Percentiles rank a stretch among this genome's conserved stretches.
Conservation (phyloP, 35 echinoderm and acorn worm genomes). For the Apostichopus japonicus region DNA sequence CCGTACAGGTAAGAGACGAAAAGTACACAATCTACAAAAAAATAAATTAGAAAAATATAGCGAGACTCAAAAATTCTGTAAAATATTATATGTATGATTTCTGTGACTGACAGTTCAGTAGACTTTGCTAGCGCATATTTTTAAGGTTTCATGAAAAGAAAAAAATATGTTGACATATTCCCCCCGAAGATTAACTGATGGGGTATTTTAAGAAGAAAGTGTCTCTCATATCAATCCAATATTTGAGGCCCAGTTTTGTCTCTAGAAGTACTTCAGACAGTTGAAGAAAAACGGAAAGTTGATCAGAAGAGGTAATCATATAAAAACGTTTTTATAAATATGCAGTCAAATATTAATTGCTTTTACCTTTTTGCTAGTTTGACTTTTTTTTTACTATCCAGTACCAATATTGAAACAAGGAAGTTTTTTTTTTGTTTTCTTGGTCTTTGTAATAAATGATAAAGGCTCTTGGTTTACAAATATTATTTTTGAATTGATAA, state of each 20-base stretch:
- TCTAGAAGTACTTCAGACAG: conserved; percentile 18
- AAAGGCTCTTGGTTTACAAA: too few species aligned
- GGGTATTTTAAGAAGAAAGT: not conserved
- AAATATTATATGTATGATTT: not conserved
- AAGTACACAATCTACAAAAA: conserved; percentile 22
- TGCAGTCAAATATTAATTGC: too few species aligned
- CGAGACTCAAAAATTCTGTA: not conserved
- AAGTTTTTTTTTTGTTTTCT: too few species aligned
- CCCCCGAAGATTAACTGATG: not conserved
- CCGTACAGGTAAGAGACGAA: not conserved
- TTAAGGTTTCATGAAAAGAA: not conserved
- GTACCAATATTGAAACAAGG: too few species aligned
- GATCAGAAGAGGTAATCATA: not conserved
- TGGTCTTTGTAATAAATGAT: too few species aligned
- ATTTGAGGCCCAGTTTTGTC: conserved; percentile 9
- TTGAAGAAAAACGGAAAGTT: conserved; percentile 23
- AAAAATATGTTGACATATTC: not conserved
- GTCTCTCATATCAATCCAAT: not conserved
- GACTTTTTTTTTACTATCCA: too few species aligned
- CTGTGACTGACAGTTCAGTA: conserved; percentile 17
- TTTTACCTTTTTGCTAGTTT: too few species aligned
- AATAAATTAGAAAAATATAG: not conserved
- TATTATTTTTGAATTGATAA: too few species aligned
- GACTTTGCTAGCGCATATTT: not conserved
- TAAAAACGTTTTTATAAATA: not conserved